phyloP scores from a whole-genome alignment of 2,797 vertebrate genomes.

The Crocodylus rhombifer region DNA sequence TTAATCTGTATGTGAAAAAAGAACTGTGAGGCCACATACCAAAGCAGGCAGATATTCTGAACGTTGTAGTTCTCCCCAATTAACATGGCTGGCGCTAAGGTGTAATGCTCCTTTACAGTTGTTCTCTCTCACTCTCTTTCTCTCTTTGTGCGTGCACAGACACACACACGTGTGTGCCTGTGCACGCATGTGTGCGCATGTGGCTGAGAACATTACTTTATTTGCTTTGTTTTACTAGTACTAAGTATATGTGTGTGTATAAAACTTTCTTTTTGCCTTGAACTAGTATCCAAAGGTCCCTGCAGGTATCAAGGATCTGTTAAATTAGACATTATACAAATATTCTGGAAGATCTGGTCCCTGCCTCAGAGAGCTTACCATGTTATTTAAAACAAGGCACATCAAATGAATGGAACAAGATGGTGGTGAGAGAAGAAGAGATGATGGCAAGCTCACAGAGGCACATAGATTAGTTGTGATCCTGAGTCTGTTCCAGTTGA shows the following conservation, averaged over 20 bases:
- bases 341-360: neutral
- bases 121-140: neutral
- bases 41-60: neutral
- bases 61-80: neutral
- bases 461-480: neutral
- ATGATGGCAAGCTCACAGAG: neutral
- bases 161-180: neutral
- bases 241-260: fast-evolving
- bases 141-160: neutral
- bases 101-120: neutral
- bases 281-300: neutral
- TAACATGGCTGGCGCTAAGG: neutral
- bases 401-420: neutral
- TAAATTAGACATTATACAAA: neutral
- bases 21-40: neutral
- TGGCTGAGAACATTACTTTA: fast-evolving
- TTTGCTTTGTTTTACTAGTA: fast-evolving
- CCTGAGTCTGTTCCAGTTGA: neutral
- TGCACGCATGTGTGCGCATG: fast-evolving
- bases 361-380: neutral
- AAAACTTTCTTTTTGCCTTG: fast-evolving
- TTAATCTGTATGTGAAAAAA: neutral
- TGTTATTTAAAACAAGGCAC: neutral
- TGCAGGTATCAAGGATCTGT: neutral
- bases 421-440: neutral